Percentiles rank a stretch among this genome's conserved stretches.
phyloP scores from a whole-genome alignment of 1,140 invertebrate species.

The Sipha flava region DNA sequence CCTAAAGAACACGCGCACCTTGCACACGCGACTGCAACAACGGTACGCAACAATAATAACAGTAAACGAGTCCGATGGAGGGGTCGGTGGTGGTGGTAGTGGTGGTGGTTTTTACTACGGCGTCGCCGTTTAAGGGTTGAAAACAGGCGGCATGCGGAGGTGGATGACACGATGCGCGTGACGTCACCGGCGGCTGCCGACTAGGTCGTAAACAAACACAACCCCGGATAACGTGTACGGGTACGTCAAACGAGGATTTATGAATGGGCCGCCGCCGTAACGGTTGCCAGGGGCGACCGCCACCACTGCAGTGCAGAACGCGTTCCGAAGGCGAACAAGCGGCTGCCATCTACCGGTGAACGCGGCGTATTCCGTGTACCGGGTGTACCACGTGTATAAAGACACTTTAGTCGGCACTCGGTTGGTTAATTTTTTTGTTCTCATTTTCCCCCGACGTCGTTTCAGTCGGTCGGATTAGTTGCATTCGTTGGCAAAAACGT shows the following conservation, averaged over 20 bases:
- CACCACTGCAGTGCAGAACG: too few species aligned
- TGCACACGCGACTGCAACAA: too few species aligned
- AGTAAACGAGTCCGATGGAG: background rate
- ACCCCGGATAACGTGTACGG: constrained; percentile 24
- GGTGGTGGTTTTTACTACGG: too few species aligned
- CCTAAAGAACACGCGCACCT: too few species aligned
- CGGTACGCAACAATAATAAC: background rate
- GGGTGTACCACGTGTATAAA: too few species aligned
- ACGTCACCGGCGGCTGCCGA: constrained; percentile 2
- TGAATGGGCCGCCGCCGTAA: constrained; percentile 12
- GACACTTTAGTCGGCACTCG: too few species aligned
- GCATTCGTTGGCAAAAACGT: too few species aligned
- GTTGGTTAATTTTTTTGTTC: too few species aligned
- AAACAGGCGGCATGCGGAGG: background rate
- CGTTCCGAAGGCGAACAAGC: background rate
- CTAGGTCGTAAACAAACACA: constrained; percentile 31
- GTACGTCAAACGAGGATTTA: constrained; percentile 30
- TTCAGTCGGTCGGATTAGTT: too few species aligned
- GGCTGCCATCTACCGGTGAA: constrained; percentile 3
- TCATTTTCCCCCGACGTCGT: too few species aligned
- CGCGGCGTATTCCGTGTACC: too few species aligned
- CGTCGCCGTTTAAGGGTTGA: background rate
- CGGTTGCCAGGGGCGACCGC: background rate
- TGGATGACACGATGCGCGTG: background rate
- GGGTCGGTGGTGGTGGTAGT: too few species aligned